phyloP scores from a whole-genome alignment of 2,888 invertebrate genomes.

The Esperia sulphurella region DNA sequence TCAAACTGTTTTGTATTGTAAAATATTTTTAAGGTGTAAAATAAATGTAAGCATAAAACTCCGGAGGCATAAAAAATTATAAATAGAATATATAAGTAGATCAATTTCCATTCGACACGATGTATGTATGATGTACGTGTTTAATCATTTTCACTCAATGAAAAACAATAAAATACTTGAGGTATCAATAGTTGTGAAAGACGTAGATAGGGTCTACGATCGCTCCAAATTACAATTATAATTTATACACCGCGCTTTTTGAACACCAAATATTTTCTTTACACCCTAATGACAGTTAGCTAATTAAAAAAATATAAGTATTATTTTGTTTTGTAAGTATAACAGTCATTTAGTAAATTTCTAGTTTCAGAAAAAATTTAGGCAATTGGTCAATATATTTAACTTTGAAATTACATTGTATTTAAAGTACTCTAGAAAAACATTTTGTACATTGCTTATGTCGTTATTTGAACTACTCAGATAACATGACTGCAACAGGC shows the following conservation, averaged over 20 bases:
- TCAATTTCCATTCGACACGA: too few species aligned
- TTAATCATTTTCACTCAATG: conserved; percentile 23
- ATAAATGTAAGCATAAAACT: too few species aligned
- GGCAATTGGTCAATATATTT: conserved; percentile 55
- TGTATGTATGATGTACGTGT: background rate
- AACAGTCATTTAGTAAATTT: conserved; percentile 62
- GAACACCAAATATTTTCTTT: conserved; percentile 67
- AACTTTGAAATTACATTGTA: conserved; percentile 13
- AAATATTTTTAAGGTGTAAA: too few species aligned
- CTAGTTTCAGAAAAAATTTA: conserved; percentile 59
- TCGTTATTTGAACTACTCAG: conserved; percentile 8
- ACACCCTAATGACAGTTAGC: conserved; percentile 69
- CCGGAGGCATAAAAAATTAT: too few species aligned
- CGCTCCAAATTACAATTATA: conserved; percentile 50
- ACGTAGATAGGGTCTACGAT: conserved; percentile 47
- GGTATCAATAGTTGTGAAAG: conserved; percentile 29
- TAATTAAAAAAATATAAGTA: conserved; percentile 76
- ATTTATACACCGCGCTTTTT: conserved; percentile 60
- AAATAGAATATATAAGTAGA: too few species aligned
- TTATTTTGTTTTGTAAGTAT: conserved; percentile 45
- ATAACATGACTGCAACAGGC: background rate
- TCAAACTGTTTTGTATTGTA: too few species aligned
- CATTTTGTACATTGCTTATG: conserved; percentile 21
- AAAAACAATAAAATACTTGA: conserved; percentile 28
- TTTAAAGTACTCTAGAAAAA: conserved; percentile 34